phyloP scores from a whole-genome alignment of 2,888 invertebrate genomes.

The Anticlea derivata region DNA sequence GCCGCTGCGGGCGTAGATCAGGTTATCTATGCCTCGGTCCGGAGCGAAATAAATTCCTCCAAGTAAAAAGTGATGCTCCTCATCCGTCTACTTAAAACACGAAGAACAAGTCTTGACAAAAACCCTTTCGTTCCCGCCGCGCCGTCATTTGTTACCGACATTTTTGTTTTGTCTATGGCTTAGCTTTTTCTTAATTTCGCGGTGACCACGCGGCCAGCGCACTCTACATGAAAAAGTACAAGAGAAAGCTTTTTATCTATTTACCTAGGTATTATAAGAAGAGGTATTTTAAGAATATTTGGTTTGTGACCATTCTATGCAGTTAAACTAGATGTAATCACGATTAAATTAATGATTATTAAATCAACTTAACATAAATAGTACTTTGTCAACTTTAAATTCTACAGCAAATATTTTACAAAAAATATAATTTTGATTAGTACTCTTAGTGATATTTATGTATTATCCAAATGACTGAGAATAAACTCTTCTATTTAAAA shows the following conservation, averaged over 20 bases:
- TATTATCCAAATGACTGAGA: not conserved
- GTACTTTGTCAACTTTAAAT: not conserved
- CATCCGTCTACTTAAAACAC: conserved; percentile 40
- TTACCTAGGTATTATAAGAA: too few species aligned
- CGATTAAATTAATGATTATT: not conserved
- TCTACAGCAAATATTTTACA: too few species aligned
- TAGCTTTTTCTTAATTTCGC: conserved; percentile 27
- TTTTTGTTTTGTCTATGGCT: conserved; percentile 61
- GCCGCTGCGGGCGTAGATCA: conserved; percentile 62
- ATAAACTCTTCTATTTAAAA: too few species aligned
- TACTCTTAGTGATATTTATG: too few species aligned
- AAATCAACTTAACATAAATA: conserved; percentile 2
- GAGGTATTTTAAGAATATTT: not conserved
- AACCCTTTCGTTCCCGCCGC: conserved; percentile 46
- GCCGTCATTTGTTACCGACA: conserved; percentile 54
- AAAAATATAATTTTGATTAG: too few species aligned
- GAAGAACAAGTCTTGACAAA: conserved; percentile 43
- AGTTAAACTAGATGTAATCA: not conserved
- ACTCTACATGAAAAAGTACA: not conserved
- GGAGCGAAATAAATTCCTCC: conserved; percentile 57
- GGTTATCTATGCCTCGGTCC: conserved; percentile 52
- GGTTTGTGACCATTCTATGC: too few species aligned
- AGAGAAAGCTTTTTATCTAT: too few species aligned
- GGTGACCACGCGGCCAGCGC: conserved; percentile 9
- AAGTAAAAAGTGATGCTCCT: conserved; percentile 72